A percentile compares a stretch with the other conserved stretches of the same genome.
Conservation (phyloP, 1,140 invertebrate species). For the Zaprionus ghesquierei region DNA sequence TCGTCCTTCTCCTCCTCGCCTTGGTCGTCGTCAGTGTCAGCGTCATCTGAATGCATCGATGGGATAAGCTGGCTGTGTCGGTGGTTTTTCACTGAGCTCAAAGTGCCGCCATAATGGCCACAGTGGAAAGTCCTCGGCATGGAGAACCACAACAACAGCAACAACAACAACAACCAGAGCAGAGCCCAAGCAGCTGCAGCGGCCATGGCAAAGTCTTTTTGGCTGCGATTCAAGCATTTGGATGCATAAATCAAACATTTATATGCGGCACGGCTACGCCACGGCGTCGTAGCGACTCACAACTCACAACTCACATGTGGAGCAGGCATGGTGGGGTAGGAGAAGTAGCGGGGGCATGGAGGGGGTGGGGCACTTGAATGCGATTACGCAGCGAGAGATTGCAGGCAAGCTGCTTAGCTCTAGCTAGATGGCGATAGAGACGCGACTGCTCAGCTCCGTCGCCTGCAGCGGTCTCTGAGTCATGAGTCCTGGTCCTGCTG, state of each 20-base stretch:
- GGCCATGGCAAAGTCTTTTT: conserved; percentile 67
- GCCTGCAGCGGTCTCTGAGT: conserved; percentile 54
- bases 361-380: conserved; percentile 65
- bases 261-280: conserved; percentile 71
- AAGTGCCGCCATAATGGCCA: conserved; percentile 74
- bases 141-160: conserved; percentile 32
- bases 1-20: conserved; percentile 44
- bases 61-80: conserved; percentile 54
- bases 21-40: conserved; percentile 50
- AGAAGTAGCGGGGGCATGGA: conserved; percentile 13
- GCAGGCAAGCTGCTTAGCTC: conserved; percentile 32
- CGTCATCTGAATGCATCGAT: conserved; percentile 45
- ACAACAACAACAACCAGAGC: conserved; percentile 38
- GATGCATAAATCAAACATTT: conserved; percentile 81
- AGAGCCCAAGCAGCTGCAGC: conserved; percentile 60
- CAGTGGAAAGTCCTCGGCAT: conserved; percentile 32
- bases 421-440: conserved; percentile 25
- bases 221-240: conserved; percentile 79
- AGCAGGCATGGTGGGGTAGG: conserved; percentile 33
- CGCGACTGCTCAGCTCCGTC: conserved; percentile 36
- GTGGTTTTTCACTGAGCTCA: conserved; percentile 65
- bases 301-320: conserved; percentile 76
- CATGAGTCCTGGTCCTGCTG: conserved; percentile 51
- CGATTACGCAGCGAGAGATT: conserved; percentile 79
- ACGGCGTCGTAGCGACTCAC: conserved; percentile 66